Conservation (phyloP, 92 coral and sea anemone species). For the Porites divaricata region DNA sequence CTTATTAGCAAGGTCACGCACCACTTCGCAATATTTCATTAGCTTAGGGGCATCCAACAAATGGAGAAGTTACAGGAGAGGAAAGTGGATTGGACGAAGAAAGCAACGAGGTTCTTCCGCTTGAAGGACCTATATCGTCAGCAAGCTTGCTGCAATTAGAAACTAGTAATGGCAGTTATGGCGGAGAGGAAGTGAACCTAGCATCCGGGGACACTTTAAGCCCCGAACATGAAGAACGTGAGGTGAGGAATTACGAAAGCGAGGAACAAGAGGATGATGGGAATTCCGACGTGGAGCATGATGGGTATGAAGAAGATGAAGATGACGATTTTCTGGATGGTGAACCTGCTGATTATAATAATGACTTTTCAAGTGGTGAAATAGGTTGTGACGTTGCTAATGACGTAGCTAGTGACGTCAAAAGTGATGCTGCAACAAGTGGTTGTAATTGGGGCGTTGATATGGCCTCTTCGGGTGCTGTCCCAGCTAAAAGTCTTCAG, state of each 20-base stretch:
- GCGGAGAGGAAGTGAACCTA: conserved; percentile 14
- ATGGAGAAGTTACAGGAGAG: not conserved
- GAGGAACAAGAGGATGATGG: conserved; percentile 65
- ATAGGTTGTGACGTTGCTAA: conserved; percentile 29
- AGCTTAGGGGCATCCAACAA: no score
- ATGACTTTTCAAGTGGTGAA: conserved; percentile 47
- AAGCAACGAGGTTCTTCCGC: conserved; percentile 50
- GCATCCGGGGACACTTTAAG: conserved; percentile 18
- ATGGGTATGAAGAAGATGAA: conserved; percentile 62
- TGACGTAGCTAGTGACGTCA: conserved; percentile 6
- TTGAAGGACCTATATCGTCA: conserved; percentile 71
- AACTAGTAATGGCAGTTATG: conserved; percentile 77
- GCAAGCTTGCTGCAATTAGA: conserved; percentile 67
- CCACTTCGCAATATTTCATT: no score
- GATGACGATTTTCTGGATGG: conserved; percentile 64
- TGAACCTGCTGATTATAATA: conserved; percentile 44
- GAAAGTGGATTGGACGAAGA: conserved; percentile 11
- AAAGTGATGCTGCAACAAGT: conserved; percentile 34
- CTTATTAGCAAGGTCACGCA: no score
- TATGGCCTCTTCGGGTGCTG: conserved; percentile 20
- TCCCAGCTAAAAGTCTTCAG: conserved; percentile 91
- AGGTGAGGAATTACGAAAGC: conserved; percentile 23
- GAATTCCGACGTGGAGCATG: conserved; percentile 60
- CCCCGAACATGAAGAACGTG: conserved; percentile 33
- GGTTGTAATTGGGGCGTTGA: conserved; percentile 21